Conservation (phyloP, 2,888 invertebrate species). For the Trissonchulus sp. region DNA sequence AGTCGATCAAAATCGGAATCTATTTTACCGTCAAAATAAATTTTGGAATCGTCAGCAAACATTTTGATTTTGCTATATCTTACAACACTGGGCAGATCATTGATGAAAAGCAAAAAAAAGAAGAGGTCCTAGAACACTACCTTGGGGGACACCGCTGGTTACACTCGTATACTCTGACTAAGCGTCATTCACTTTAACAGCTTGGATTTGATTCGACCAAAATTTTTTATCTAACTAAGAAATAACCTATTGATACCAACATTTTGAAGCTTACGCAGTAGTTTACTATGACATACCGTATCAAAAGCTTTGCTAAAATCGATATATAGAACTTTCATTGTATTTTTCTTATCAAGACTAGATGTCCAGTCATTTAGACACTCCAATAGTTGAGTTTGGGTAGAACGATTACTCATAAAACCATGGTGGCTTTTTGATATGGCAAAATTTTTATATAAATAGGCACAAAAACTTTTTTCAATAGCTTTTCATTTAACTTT, state of each 20-base stretch:
- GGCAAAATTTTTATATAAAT: not conserved
- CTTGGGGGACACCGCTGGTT: constrained; percentile 24
- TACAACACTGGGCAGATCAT: constrained; percentile 18
- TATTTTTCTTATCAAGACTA: not conserved
- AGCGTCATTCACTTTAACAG: constrained; percentile 1
- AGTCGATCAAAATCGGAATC: not conserved
- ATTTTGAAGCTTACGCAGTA: not conserved
- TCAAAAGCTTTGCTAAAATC: constrained; percentile 5
- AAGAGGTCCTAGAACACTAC: constrained; percentile 14
- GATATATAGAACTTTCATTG: not conserved
- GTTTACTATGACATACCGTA: no score
- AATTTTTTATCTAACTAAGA: not conserved
- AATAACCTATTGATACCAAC: not conserved
- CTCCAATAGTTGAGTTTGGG: constrained; percentile 1
- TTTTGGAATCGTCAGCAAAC: constrained; percentile 22
- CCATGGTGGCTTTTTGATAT: constrained; percentile 5
- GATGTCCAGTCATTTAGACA: constrained; percentile 16
- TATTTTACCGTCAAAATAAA: not conserved
- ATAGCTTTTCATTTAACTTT: constrained; percentile 6
- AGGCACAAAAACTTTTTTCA: not conserved
- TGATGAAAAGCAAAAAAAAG: constrained; percentile 20
- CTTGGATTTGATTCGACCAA: not conserved
- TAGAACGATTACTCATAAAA: not conserved
- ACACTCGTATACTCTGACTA: not conserved
- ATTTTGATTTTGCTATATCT: not conserved